Evolutionary conservation across 1,140 invertebrate species (phyloP), one percentile per base, ranked within the genome.

Genomic region (Neelides sp.): DNA sequence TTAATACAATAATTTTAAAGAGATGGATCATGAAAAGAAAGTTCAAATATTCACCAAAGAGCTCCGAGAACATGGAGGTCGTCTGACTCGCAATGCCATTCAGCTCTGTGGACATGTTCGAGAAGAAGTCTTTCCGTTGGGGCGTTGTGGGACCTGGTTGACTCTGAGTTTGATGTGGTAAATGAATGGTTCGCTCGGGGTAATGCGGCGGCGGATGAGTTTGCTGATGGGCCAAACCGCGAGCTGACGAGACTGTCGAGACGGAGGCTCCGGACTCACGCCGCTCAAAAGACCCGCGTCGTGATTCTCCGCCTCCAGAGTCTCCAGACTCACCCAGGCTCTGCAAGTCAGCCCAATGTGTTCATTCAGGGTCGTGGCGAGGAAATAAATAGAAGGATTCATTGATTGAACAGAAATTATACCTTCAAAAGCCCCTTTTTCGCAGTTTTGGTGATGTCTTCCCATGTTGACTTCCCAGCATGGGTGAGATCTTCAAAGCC

Each of bases 21-120:
- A n/a, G n/a, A n/a, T n/a, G n/a, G n/a, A n/a, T n/a, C n/a, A n/a
- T n/a, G n/a, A n/a, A n/a, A 23, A 42, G 50, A 57, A 37, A 26
- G 40, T 30, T 26, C 54, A 58, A 45, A 26, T 61, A 74, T 79
- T 78, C 66, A 68, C 84, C 81, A 65, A 94, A 92, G 57, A 92
- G 75, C 65, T 87, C 88, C 50, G 83, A 89, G 62, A 94, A 88
- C 78, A 92, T 87, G 62, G 78, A 88, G 4, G 84, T 82, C 0
- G 89, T 92, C 62, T 88, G 85, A 7, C 84, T 80, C 22, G 88
- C 87, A 41, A 92, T 76, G 4, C 86, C 88, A 66, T 92, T 93
- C 24, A 92, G 71, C 67, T 90, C 86, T 19, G 76, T 86, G 61
- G 84, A 84, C 61, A 91, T 83, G 63, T 87, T 87, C 48, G 84